Base-by-base conservation (phyloP, 2,113 vertebrate genomes). In the Acrocephalus arundinaceus region DNA sequence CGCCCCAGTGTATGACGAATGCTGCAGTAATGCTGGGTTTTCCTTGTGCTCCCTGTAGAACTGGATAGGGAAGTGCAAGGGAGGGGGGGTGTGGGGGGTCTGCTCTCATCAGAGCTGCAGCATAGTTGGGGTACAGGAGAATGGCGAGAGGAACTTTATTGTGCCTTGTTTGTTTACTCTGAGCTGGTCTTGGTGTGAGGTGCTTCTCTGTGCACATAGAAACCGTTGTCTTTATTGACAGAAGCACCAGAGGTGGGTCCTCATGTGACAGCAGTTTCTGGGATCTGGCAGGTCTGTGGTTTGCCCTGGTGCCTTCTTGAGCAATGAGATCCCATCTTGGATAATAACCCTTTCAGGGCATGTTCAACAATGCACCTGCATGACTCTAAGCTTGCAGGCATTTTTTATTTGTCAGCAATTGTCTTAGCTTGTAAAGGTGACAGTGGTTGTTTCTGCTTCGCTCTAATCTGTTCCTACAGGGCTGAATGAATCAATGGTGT, bases 191-290 rank as follows among this genome's bases (percentile, higher is more conserved):
- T 95, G 63, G 94, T 95, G 97, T 94, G 95, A 97, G 97, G 96
- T 30, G 72, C 96, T 96, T 94, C 97, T 98, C 95, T 98, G 74
- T 98, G 98, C 98, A 98, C 98, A 98, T 98, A 98, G 98, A 98
- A 98, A 98, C 98, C 71, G 57, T 96, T 97, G 97, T 97, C 94
- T 97, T 97, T 98, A 98, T 97, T 98, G 98, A 98, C 97, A 97
- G 97, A 97, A 97, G 93, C 89, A 58, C 94, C 89, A 95, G 96
- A 97, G 93, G 83, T 97, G 93, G 95, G 94, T 96, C 95, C 94
- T 97, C 95, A 80, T 97, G 98, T 98, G 97, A 98, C 96, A 84
- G 72, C 71, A 82, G 92, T 96, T 98, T 96, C 96, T 35, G 84
- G 95, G 96, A 84, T 82, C 89, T 94, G 80, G 94, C 90, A 95